These are phyloP conservation scores for Takifugu rubripes DNA, from an alignment of 2,797 vertebrate genomes.

Conservation along the genomic window DNA sequence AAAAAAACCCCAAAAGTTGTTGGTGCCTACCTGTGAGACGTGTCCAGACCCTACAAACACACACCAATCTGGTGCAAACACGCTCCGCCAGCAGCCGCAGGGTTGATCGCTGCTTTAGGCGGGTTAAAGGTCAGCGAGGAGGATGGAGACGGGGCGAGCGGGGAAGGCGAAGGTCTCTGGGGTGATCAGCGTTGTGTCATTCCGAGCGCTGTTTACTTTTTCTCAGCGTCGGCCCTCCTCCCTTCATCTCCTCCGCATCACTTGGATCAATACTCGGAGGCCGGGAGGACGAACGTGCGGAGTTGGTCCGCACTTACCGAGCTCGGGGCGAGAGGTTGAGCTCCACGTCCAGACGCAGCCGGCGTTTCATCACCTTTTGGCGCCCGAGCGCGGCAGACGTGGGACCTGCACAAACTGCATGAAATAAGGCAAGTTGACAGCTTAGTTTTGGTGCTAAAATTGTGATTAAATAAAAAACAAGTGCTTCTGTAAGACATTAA, in stretches of 20 bases:
- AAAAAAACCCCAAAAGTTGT: constrained; percentile 7
- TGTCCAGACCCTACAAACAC: constrained; percentile 4
- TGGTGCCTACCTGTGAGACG: neutral
- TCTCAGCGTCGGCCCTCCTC: constrained; percentile 77
- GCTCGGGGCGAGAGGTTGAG: constrained; percentile 57
- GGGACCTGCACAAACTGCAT: constrained; percentile 4
- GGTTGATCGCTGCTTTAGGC: constrained; percentile 43
- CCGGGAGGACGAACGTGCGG: constrained; percentile 76
- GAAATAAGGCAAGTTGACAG: neutral
- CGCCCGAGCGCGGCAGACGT: constrained; percentile 7
- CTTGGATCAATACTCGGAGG: constrained; percentile 85
- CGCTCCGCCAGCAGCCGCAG: constrained; percentile 20
- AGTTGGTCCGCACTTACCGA: constrained; percentile 57
- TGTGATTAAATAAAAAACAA: neutral
- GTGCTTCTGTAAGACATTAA: neutral
- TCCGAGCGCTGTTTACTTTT: constrained; percentile 87
- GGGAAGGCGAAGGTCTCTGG: constrained; percentile 73
- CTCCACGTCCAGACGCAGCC: constrained; percentile 44
- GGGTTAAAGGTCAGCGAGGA: constrained; percentile 54
- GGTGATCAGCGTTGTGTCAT: constrained; percentile 89
- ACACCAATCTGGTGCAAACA: constrained; percentile 17
- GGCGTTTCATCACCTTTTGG: constrained; percentile 39
- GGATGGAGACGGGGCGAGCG: constrained; percentile 55
- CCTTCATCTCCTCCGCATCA: constrained; percentile 65
- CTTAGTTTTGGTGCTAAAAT: too few relatives aligned